phyloP scores from a whole-genome alignment of 2,113 vertebrate genomes.

The Leucopsar rothschildi region DNA sequence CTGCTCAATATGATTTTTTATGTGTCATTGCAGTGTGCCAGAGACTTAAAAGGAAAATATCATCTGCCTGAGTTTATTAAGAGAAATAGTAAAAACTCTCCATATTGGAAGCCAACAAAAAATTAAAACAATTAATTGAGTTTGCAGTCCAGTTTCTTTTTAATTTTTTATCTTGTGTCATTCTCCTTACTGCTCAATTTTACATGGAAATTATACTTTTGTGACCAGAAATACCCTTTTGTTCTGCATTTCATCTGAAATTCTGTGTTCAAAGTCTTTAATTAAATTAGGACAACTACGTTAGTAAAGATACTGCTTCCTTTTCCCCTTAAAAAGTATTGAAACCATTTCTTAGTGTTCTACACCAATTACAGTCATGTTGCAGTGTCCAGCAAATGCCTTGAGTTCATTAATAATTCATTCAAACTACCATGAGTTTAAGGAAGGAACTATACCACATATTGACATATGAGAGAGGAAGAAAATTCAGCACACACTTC shows the following conservation, averaged over 20 bases:
- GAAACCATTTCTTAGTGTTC: conserved; percentile 5
- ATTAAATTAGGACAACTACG: neutral
- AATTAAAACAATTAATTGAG: neutral
- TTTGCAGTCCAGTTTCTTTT: neutral
- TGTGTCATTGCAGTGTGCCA: neutral
- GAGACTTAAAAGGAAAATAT: neutral
- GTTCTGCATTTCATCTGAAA: conserved; percentile 16
- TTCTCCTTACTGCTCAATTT: neutral
- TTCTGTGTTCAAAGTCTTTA: conserved; percentile 14
- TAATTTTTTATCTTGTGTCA: neutral
- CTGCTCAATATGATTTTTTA: neutral
- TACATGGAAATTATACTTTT: neutral
- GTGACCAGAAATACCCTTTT: neutral
- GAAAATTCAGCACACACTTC: neutral
- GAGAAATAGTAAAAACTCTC: neutral
- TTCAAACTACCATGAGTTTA: neutral
- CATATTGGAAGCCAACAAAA: neutral
- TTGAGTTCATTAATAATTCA: conserved; percentile 2
- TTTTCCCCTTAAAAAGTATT: neutral
- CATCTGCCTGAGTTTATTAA: neutral
- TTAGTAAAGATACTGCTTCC: neutral
- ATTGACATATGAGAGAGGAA: neutral
- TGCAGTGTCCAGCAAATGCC: neutral
- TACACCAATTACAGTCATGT: conserved; percentile 3
- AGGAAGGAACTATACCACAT: neutral